Percentiles rank a stretch among this genome's conserved stretches.
These are phyloP conservation scores for Diogma glabrata DNA, from an alignment of 2,888 invertebrate genomes.

Conservation along the genomic window DNA sequence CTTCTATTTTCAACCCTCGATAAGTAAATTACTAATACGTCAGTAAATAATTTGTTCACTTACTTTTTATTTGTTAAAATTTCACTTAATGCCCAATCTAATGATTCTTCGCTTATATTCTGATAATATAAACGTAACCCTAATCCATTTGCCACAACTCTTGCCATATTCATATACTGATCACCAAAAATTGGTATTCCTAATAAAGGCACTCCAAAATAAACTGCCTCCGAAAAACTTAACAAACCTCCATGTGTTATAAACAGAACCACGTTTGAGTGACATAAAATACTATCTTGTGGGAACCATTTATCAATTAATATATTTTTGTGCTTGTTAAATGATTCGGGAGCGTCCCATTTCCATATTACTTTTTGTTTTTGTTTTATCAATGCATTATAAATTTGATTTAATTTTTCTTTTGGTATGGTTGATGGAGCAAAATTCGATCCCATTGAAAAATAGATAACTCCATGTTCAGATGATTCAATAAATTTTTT, in stretches of 20 bases:
- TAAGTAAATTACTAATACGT: too few relatives aligned
- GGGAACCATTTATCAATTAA: constrained; percentile 38
- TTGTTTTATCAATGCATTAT: constrained; percentile 13
- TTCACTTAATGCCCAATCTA: constrained; percentile 24
- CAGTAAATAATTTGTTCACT: too few relatives aligned
- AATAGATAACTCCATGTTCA: constrained; percentile 37
- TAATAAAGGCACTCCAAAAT: constrained; percentile 39
- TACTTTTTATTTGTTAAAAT: constrained; percentile 25
- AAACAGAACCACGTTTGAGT: constrained; percentile 37
- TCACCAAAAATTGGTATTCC: constrained; percentile 43
- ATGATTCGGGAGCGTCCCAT: constrained; percentile 30
- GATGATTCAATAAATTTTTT: constrained; percentile 34
- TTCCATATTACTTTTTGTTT: constrained; percentile 38
- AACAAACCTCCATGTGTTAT: constrained; percentile 40
- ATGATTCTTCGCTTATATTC: constrained; percentile 27
- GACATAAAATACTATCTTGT: constrained; percentile 37
- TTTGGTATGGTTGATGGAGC: constrained; percentile 25
- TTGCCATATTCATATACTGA: constrained; percentile 39
- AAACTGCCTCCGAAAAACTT: constrained; percentile 38
- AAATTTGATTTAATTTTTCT: constrained; percentile 16
- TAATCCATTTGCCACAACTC: constrained; percentile 34
- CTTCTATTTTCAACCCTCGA: too few relatives aligned
- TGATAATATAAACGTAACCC: constrained; percentile 31
- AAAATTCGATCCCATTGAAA: constrained; percentile 38
- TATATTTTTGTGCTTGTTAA: constrained; percentile 29